Base-by-base conservation (phyloP, 2,888 invertebrate species). In the Ochropacha duplaris region DNA sequence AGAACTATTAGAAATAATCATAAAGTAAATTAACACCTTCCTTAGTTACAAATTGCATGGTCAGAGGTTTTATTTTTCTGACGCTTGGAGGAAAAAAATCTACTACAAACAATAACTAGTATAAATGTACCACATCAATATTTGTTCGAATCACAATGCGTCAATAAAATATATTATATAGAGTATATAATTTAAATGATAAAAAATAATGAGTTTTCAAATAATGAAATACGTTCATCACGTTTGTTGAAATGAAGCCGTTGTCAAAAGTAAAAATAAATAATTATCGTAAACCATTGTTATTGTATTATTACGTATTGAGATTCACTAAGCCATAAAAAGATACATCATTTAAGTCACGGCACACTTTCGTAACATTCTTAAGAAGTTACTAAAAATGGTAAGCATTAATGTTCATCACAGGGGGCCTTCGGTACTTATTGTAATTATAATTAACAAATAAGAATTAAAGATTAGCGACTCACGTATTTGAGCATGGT, bases 401-500 rank as follows among this genome's bases (percentile, higher is more conserved):
- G n/a, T n/a, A 64, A 72, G 65, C 56, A 64, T 60, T 64, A 65
- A 62, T 65, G 68, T 60, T 66, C 61, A 58, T 62, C 60, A 61
- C 50, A 31, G 14, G 44, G 59, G 65, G 66, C 62, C 69, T 65
- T 51, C 9, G n/a, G 16, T 62, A 63, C 57, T 66, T 72, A 69
- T 56, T 62, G 60, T 62, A 67, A 44, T 44, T 19, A 69, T 51
- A 26, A 49, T 55, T 59, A 62, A 67, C 63, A 63, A 61, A 56
- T 58, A 55, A 55, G 49, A 57, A 70, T 68, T 9, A 44, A 67
- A 69, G 56, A 69, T 57, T 62, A 64, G 57, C 60, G 55, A 92
- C 92, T 92, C 85, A 92, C 92, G 90, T 91, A 91, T 92, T 90
- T 92, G 69, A 91, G 80, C 92, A 92, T 92, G 85, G 71, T 90